Evolutionary conservation across 2,888 invertebrate species (phyloP), one percentile per base, ranked within the genome.

Genomic region (Sthenelais limicola): DNA sequence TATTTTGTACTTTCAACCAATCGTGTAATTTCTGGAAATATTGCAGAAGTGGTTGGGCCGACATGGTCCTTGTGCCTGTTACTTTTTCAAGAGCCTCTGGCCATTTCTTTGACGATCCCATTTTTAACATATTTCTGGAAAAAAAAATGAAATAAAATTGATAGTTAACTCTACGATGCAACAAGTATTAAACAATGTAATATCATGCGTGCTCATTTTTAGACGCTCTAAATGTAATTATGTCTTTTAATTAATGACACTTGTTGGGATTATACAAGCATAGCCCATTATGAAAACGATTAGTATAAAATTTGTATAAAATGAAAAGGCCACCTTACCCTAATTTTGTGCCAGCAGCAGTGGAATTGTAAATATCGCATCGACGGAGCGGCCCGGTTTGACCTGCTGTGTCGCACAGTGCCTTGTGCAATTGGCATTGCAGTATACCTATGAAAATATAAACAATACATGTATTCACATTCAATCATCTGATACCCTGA

Each of bases 391-490:
- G 92, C 76, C 92, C 92, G 0, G 75, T 80, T 87, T 96, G 94
- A 0, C 93, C 93, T 0, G 96, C 93, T 0, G 93, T 92, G 74
- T 91, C 85, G 83, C 97, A 97, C 78, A 97, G 89, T 0, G 94
- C 91, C 38, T 94, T 91, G 89, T 95, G 94, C 71, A 97, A 92
- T 89, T 97, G 97, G 91, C 97, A 97, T 90, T 97, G 97, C n/a
- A 97, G 91, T 15, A 97, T 91, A n/a, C n/a, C n/a, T n/a, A n/a
- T n/a, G n/a, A n/a, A n/a, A n/a, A n/a, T n/a, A n/a, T n/a, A n/a
- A n/a, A n/a, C n/a, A n/a, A n/a, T n/a, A n/a, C n/a, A n/a, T n/a
- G n/a, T n/a, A n/a, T n/a, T n/a, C n/a, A n/a, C n/a, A n/a, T n/a
- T n/a, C n/a, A n/a, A n/a, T n/a, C n/a, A n/a, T n/a, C n/a, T n/a